Evolutionary conservation across 2,888 invertebrate genomes (phyloP), one percentile per base, ranked within the genome.

Genomic region (Cryptosula pallasiana): DNA sequence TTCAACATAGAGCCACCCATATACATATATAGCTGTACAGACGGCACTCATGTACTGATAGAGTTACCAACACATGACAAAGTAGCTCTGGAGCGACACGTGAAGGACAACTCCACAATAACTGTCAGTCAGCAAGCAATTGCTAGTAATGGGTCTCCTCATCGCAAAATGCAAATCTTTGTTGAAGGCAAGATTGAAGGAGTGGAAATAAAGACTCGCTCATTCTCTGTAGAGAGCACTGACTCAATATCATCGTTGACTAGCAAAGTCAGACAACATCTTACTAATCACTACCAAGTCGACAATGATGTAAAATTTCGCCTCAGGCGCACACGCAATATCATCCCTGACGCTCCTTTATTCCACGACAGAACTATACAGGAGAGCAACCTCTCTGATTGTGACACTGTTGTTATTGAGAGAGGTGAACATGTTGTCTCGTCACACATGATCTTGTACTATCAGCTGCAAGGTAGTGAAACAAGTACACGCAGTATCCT

Each of bases 381-480:
- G 32, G 63, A 63, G 3, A 29, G 2, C 1, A 27, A 63, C 3
- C 32, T 63, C 25, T 2, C 32, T 9, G 63, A 63, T n/a, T 16
- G 63, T 13, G 13, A 27, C 27, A 2, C 16, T 25, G 13, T 63
- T 9, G 29, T 9, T 3, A 27, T 63, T 25, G 63, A 63, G n/a
- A 27, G 32, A 63, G 63, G 63, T 13, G 32, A 32, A 16, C 63
- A 27, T 3, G 63, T 34, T 2, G 32, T 13, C 13, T 63, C 63
- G 13, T 63, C 63, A 3, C 63, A 63, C 3, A 63, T 63, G 63
- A 13, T 27, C 25, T 13, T 63, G n/a, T 63, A 9, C 63, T 63
- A 63, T n/a, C 20, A 29, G 2, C 32, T 32, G 5, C 3, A 63
- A 5, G 27, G 16, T 27, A 32, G 32, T 63, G 32, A 3, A 5